Evolutionary conservation across 1,140 invertebrate genomes (phyloP).

Genomic region (Oncopodura yosiiana): DNA sequence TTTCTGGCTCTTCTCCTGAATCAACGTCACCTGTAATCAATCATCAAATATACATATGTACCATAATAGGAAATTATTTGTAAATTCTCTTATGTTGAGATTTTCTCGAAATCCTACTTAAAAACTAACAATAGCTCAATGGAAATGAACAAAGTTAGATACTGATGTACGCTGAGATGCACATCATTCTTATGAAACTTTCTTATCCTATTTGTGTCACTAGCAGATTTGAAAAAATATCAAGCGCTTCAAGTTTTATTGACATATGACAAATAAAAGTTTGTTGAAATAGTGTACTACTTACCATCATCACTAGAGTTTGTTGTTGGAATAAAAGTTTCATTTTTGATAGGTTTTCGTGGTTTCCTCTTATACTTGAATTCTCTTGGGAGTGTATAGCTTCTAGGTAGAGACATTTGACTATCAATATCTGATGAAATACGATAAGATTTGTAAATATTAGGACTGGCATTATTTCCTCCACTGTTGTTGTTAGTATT

Average conservation of each 20-base stretch:
- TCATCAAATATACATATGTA: neutral
- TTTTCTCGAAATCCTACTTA: no score
- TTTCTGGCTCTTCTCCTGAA: conserved; percentile 36
- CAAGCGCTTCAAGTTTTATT: no score
- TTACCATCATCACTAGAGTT: conserved; percentile 80
- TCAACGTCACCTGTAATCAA: conserved; percentile 37
- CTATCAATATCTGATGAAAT: conserved; percentile 62
- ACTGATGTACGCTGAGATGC: neutral
- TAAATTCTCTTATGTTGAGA: no score
- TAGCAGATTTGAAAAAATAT: no score
- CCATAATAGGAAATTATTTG: neutral
- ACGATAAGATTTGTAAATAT: conserved; percentile 46
- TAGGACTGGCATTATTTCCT: conserved; percentile 19
- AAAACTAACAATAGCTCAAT: conserved; percentile 11
- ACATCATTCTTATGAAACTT: no score
- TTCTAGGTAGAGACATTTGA: conserved; percentile 65
- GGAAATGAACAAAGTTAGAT: neutral
- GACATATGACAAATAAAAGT: neutral
- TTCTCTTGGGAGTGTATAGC: conserved; percentile 71
- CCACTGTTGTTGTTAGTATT: conserved; percentile 36
- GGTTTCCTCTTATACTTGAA: conserved; percentile 64
- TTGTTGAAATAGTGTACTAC: conserved; percentile 40
- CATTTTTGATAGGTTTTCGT: conserved; percentile 46
- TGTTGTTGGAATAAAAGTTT: conserved; percentile 62
- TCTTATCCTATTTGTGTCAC: no score